Percentiles rank a stretch among this genome's conserved stretches.
Evolutionary conservation across 2,113 vertebrate genomes (phyloP).

Genomic region (Mionectes macconnelli): DNA sequence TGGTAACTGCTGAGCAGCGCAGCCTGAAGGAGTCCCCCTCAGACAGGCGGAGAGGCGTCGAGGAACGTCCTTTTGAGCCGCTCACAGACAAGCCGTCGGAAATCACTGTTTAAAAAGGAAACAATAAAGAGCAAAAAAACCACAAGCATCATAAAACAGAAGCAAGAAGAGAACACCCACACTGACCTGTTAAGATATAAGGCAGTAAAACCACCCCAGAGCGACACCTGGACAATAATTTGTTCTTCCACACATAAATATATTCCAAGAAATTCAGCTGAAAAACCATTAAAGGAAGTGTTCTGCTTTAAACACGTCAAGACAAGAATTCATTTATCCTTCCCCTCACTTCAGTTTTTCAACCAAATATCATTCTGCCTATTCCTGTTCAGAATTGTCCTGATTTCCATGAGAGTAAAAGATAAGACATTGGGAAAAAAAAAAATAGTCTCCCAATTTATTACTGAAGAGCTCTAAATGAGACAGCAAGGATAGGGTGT

Average conservation of each 20-base stretch:
- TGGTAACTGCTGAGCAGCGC: conserved; percentile 75
- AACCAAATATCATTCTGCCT: not conserved
- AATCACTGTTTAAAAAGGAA: conserved; percentile 75
- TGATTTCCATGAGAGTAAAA: not conserved
- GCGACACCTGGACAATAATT: not conserved
- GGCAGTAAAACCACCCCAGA: not conserved
- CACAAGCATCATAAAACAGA: not conserved
- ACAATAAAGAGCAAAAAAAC: not conserved
- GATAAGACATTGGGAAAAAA: not conserved
- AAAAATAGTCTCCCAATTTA: not conserved
- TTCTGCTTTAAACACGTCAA: not conserved
- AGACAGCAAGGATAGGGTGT: not conserved
- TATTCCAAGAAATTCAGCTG: not conserved
- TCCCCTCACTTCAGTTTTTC: not conserved
- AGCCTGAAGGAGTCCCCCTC: conserved; percentile 87
- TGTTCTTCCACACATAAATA: not conserved
- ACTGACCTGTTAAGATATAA: not conserved
- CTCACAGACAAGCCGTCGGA: conserved; percentile 81
- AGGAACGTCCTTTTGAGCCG: conserved; percentile 35
- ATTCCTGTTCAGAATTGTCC: not conserved
- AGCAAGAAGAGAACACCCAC: not conserved
- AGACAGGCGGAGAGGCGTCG: conserved; percentile 47
- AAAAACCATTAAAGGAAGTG: not conserved
- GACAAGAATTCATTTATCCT: not conserved
- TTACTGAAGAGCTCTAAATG: not conserved